Conservation (phyloP, 92 coral and sea anemone genomes). For the Phenganax marumi region DNA sequence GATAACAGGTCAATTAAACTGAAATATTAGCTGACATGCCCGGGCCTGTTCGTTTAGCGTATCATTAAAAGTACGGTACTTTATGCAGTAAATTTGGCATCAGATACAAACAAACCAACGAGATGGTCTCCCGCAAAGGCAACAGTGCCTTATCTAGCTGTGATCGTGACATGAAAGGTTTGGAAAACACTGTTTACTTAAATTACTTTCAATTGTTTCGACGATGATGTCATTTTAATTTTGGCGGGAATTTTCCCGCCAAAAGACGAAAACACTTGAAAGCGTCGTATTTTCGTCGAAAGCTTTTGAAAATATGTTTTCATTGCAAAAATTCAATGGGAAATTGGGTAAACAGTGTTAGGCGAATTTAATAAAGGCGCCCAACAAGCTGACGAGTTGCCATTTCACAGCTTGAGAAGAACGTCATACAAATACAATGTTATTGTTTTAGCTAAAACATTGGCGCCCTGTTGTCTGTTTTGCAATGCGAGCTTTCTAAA, state of each 20-base stretch:
- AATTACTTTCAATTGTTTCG: not conserved
- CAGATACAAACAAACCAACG: constrained; percentile 12
- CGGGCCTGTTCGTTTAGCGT: constrained; percentile 4
- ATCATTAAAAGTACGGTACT: constrained; percentile 18
- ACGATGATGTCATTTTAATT: not conserved
- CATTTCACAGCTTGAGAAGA: constrained; percentile 4
- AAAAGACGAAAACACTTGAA: not conserved
- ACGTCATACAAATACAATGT: constrained; percentile 13
- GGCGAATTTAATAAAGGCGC: constrained; percentile 4
- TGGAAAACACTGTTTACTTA: not conserved
- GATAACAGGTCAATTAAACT: constrained; percentile 12
- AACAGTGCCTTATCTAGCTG: not conserved
- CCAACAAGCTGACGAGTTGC: not conserved
- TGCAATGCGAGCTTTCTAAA: not conserved
- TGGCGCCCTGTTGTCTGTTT: constrained; percentile 21
- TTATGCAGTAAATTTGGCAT: constrained; percentile 3
- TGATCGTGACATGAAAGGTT: not conserved
- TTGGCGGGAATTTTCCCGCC: constrained; percentile 24
- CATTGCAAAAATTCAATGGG: not conserved
- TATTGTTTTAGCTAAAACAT: constrained; percentile 15
- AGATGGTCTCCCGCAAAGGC: constrained; percentile 15
- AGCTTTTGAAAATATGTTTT: not conserved
- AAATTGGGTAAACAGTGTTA: not conserved
- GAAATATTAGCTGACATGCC: constrained; percentile 17
- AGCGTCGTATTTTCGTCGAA: not conserved